Evolutionary conservation across 53 echinoderm and acorn worm genomes (phyloP).

Genomic region (Astropecten irregularis): DNA sequence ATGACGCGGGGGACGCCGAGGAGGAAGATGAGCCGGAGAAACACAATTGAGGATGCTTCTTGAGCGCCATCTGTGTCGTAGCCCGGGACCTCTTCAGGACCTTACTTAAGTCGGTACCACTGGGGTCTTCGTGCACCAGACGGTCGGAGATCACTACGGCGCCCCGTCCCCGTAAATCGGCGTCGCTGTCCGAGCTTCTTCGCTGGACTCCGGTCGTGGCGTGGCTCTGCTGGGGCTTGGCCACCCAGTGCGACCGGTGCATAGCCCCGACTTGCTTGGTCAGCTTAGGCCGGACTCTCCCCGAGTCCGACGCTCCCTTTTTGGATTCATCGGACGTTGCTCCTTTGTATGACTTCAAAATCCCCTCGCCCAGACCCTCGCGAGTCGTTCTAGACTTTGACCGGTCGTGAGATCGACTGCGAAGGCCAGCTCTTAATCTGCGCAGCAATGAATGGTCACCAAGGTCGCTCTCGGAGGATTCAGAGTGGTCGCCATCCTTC

Average conservation of each 20-base stretch:
- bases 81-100: constrained; percentile 24
- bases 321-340: not conserved
- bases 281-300: constrained; percentile 68
- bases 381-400: not conserved
- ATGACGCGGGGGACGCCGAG: constrained; percentile 27
- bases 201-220: not conserved
- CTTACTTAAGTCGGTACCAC: not conserved
- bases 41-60: constrained; percentile 27
- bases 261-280: constrained; percentile 78
- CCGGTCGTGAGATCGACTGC: constrained; percentile 30
- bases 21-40: constrained; percentile 34
- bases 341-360: not conserved
- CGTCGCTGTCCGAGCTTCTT: constrained; percentile 39
- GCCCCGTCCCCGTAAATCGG: constrained; percentile 28
- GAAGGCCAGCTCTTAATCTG: constrained; percentile 27
- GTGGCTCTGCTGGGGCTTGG: constrained; percentile 72
- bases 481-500: constrained; percentile 16
- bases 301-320: not conserved
- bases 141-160: not conserved
- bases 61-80: constrained; percentile 23
- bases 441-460: constrained; percentile 27
- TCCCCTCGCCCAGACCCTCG: not conserved
- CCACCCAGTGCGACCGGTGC: constrained; percentile 97
- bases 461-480: constrained; percentile 51
- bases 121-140: not conserved